phyloP scores from a whole-genome alignment of 1,140 invertebrate species.

The Ruditapes philippinarum region DNA sequence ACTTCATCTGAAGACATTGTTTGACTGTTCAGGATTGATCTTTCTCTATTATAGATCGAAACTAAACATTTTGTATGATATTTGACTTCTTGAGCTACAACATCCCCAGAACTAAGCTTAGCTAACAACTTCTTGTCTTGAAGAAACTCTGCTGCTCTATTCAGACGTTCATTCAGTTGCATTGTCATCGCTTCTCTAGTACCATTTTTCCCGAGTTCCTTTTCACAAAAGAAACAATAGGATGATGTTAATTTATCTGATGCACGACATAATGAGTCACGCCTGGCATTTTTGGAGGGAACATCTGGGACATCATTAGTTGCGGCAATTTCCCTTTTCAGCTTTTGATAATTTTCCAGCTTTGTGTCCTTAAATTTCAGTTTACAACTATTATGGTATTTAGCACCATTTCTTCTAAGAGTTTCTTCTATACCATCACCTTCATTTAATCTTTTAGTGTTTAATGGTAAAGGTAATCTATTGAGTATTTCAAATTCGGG shows the following conservation, averaged over 20 bases:
- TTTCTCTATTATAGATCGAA: constrained; percentile 49
- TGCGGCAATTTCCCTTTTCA: background rate
- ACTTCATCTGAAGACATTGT: background rate
- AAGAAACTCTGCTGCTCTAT: background rate
- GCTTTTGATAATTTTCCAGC: background rate
- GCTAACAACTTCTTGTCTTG: constrained; percentile 50
- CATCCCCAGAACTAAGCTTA: constrained; percentile 62
- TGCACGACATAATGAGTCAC: no score
- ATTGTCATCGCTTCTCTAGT: constrained; percentile 4
- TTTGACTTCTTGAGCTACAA: constrained; percentile 67
- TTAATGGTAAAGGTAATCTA: constrained; percentile 19
- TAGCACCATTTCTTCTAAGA: constrained; percentile 13
- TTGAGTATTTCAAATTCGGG: constrained; percentile 44
- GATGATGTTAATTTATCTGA: background rate
- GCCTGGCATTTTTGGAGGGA: background rate
- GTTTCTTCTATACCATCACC: constrained; percentile 56
- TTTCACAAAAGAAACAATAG: constrained; percentile 18
- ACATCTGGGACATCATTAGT: background rate
- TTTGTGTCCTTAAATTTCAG: constrained; percentile 40
- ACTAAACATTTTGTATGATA: constrained; percentile 57
- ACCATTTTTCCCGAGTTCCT: background rate
- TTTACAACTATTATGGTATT: constrained; percentile 32
- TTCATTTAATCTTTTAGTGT: constrained; percentile 55
- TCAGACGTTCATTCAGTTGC: background rate
- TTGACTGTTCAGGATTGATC: background rate